Base-by-base conservation (phyloP, 2,888 invertebrate species). In the Scelioninae gen. 1 region DNA sequence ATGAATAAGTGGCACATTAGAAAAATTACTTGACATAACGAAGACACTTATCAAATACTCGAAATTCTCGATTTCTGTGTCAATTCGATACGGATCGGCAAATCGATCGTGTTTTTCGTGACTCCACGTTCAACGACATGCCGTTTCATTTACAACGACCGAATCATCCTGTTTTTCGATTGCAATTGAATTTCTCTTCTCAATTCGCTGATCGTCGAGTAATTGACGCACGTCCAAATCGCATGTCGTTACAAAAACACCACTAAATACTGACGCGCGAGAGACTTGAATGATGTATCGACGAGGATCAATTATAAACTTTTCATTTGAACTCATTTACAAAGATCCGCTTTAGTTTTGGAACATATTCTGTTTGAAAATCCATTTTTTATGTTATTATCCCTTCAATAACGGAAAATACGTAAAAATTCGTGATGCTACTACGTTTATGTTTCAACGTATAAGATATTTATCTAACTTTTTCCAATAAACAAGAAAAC, bases 181-280 rank as follows among this genome's bases (percentile, higher is more conserved):
- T 84, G 88, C 85, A 86, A 88, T 87, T 87, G 86, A 89, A 89
- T 89, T 88, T 88, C 86, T 87, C 88, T 86, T 87, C 45, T 83
- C 85, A 84, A 84, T 84, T 84, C 85, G 72, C 72, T 85, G 71
- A 87, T 86, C 85, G 84, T 80, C 85, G 82, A 85, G 87, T 88
- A 88, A 88, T 88, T 87, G 88, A 88, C 87, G 85, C 85, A 85
- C 87, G 84, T 83, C 85, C 74, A 75, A 84, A 63, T 78, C 74
- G 80, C 65, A 72, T 63, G 69, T 76, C 65, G 65, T 16, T 38
- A 53, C 68, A 66, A 75, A 83, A 83, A 83, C 77, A 60, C 53
- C 47, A 43, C 74, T 68, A 83, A 71, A 65, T 69, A 60, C 63
- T 81, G 53, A 53, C 66, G 72, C 60, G 65, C 65, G 56, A 43